Base-by-base conservation (phyloP, 2,797 vertebrate species). In the Brotula barbata region DNA sequence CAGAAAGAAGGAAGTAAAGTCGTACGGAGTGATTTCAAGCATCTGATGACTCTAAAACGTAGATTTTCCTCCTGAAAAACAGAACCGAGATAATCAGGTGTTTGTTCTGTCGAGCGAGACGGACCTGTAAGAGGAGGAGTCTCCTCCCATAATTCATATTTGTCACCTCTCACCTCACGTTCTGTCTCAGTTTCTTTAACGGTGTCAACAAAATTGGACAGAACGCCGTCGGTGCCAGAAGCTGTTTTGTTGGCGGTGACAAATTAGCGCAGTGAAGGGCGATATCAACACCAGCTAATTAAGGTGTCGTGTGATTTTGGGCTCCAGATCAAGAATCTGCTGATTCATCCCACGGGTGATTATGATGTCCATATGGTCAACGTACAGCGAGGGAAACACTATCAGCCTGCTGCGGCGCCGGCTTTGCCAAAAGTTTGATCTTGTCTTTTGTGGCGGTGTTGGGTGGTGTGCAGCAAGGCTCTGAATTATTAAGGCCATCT, bases 351-450 rank as follows among this genome's bases (percentile, higher is more conserved):
- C 85, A 81, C 56, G 86, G 88, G 90, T 92, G 89, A 92, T 93
- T 89, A 91, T 90, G 80, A 83, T 78, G 89, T 88, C 92, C 91
- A 92, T 92, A 92, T 93, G 91, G 90, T 90, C 88, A 90, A 91
- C 67, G 87, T 86, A 89, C 88, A 87, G 86, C 46, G 63, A 79
- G 80, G 83, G 92, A 93, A 92, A 92, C 81, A 90, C 87, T 89
- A 92, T 90, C 90, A 56, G 86, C 78, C 83, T 53, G 0, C 62
- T 53, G 45, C 39, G 1, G 65, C 37, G 17, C 55, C 10, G 23
- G 58, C 80, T 47, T 50, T 89, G 90, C 91, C 91, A 91, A 91
- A 89, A 86, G 81, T 90, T 92, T 89, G 89, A 89, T 90, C 88
- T 88, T 76, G 78, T 86, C 89, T 86, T 89, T 92, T 93, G 90